A percentile compares a stretch with the other conserved stretches of the same genome.
These are phyloP conservation scores for Zaprionus tsacasi DNA, from an alignment of 1,140 invertebrate species.

Conservation along the genomic window DNA sequence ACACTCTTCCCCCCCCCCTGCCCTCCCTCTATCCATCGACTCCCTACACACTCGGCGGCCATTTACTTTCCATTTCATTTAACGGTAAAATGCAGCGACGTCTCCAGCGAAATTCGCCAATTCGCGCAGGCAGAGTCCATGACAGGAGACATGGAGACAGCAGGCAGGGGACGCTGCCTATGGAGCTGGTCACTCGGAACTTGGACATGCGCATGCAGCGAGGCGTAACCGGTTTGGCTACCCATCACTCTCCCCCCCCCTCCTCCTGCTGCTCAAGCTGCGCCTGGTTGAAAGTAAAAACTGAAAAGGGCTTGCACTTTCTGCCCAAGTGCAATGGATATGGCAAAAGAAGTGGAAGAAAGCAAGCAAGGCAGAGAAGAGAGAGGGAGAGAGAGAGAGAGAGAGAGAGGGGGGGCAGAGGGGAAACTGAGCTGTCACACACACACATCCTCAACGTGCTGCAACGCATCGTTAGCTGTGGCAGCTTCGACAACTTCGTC, in stretches of 20 bases:
- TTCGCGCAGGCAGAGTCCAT: slow-evolving; percentile 24
- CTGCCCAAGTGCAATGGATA: slow-evolving; percentile 54
- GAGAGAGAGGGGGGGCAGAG: slow-evolving; percentile 12
- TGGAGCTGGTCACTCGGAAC: slow-evolving; percentile 37
- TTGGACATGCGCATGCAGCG: slow-evolving; percentile 52
- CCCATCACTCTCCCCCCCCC: neutral
- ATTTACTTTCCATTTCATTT: slow-evolving; percentile 79
- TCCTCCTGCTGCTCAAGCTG: neutral
- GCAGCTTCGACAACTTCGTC: slow-evolving; percentile 18
- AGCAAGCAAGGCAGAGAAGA: slow-evolving; percentile 32
- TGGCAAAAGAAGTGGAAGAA: slow-evolving; percentile 25
- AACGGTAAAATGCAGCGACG: slow-evolving; percentile 64
- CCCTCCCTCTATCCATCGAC: neutral
- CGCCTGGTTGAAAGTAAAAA: slow-evolving; percentile 79
- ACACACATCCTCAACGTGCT: slow-evolving; percentile 58
- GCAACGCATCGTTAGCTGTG: slow-evolving; percentile 72
- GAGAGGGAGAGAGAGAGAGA: slow-evolving; percentile 37
- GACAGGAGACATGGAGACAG: slow-evolving; percentile 31
- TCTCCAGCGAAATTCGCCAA: slow-evolving; percentile 60
- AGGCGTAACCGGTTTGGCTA: slow-evolving; percentile 57
- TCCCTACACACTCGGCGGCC: slow-evolving; percentile 15
- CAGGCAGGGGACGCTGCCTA: neutral
- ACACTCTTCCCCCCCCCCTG: too few species aligned
- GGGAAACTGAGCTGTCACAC: slow-evolving; percentile 24
- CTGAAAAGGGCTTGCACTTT: slow-evolving; percentile 84